Conservation (phyloP, 2,888 invertebrate species). For the Steinernema scapterisci region DNA sequence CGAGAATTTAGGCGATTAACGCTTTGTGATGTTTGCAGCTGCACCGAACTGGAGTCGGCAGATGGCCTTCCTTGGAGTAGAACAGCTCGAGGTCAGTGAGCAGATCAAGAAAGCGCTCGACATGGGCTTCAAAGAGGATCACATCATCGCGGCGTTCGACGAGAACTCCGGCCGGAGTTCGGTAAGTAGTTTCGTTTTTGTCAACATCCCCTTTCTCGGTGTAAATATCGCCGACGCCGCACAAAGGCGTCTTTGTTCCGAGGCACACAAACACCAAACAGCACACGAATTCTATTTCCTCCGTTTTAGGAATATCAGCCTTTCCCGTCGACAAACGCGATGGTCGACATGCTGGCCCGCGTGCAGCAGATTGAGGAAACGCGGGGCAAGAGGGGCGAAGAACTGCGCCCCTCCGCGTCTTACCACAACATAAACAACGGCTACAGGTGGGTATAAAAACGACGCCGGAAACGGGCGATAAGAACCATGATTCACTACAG, state of each 20-base stretch:
- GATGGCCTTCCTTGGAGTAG: slow-evolving; percentile 35
- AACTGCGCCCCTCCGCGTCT: background rate
- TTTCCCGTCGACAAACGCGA: slow-evolving; percentile 22
- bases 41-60: slow-evolving; percentile 35
- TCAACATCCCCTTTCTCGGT: too few species aligned
- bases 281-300: background rate
- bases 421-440: slow-evolving; percentile 25
- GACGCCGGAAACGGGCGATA: background rate
- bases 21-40: slow-evolving; percentile 14
- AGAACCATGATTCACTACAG: slow-evolving; percentile 7
- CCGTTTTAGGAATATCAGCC: slow-evolving; percentile 20
- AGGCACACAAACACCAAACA: background rate
- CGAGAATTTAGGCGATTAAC: slow-evolving; percentile 1
- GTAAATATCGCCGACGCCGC: background rate
- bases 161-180: slow-evolving; percentile 6
- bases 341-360: slow-evolving; percentile 26
- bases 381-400: background rate
- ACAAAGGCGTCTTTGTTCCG: slow-evolving; percentile 9
- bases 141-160: slow-evolving; percentile 29
- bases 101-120: slow-evolving; percentile 30
- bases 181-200: background rate
- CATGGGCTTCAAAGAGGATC: slow-evolving; percentile 31
- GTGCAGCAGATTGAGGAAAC: background rate
- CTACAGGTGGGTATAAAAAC: background rate
- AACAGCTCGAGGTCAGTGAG: slow-evolving; percentile 27